phyloP scores from a whole-genome alignment of 2,797 vertebrate species.

The Rhinogobio ventralis region DNA sequence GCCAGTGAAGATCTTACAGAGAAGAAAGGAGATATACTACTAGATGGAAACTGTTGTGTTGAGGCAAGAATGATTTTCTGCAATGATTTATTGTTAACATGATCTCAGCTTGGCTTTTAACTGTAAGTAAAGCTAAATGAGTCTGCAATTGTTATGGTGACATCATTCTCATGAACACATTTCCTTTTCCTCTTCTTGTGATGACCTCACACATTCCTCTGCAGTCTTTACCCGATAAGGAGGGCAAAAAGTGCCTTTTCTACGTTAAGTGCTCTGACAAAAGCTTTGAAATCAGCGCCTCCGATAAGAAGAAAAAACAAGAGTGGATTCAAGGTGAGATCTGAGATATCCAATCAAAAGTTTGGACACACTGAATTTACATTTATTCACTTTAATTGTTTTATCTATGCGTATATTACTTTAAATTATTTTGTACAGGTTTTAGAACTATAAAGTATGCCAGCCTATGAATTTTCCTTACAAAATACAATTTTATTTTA shows the following conservation, averaged over 20 bases:
- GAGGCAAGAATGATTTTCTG: constrained; percentile 77
- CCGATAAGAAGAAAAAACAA: constrained; percentile 98
- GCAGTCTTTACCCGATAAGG: constrained; percentile 93
- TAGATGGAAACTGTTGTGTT: constrained; percentile 89
- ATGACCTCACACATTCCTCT: constrained; percentile 41
- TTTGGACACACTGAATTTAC: neutral
- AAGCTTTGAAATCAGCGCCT: constrained; percentile 95
- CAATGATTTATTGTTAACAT: neutral
- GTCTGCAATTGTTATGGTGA: neutral
- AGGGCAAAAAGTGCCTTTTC: constrained; percentile 96
- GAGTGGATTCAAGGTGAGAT: constrained; percentile 96
- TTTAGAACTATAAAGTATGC: neutral
- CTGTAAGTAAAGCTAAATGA: neutral
- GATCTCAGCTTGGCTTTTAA: neutral
- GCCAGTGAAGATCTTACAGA: constrained; percentile 90
- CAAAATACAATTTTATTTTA: neutral
- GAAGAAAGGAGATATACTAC: constrained; percentile 90
- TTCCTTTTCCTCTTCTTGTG: constrained; percentile 43
- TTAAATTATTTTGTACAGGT: neutral
- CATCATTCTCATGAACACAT: constrained; percentile 13
- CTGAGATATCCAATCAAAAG: neutral
- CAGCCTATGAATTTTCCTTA: neutral
- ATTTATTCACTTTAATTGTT: neutral
- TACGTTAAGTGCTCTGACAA: constrained; percentile 91
- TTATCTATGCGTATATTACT: neutral